Percentiles rank a stretch among this genome's conserved stretches.
Conservation (phyloP, 1,140 invertebrate species). For the Neodiprion fabricii region DNA sequence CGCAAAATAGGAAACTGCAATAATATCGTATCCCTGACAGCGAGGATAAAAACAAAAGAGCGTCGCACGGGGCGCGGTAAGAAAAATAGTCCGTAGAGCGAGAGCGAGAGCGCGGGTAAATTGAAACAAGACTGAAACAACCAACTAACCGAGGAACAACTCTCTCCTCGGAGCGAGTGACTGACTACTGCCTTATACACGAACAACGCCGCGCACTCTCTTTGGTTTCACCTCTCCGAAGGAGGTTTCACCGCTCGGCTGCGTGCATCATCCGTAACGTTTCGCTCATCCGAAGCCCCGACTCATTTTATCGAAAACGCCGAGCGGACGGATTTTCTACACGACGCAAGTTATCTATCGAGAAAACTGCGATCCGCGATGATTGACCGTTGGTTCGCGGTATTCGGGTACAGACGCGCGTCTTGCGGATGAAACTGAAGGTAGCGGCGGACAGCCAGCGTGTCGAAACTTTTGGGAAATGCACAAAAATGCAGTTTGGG, state of each 20-base stretch:
- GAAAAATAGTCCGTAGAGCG: conserved; percentile 22
- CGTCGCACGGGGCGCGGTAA: conserved; percentile 29
- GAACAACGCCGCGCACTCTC: conserved; percentile 29
- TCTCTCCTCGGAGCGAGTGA: conserved; percentile 46
- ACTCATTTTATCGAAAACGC: not conserved
- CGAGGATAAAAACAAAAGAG: not conserved
- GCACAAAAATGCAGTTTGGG: too few species aligned
- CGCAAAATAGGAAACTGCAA: too few species aligned
- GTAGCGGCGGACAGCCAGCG: too few species aligned
- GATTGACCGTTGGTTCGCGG: not conserved
- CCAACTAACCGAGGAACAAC: conserved; percentile 26
- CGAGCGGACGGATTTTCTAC: too few species aligned
- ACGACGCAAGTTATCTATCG: too few species aligned
- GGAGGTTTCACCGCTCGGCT: conserved; percentile 37
- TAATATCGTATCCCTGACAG: too few species aligned
- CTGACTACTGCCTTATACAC: not conserved
- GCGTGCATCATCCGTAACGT: not conserved
- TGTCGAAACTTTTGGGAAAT: too few species aligned
- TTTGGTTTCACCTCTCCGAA: conserved; percentile 43
- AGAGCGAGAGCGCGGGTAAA: conserved; percentile 18
- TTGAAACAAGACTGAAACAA: conserved; percentile 33
- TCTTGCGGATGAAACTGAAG: too few species aligned
- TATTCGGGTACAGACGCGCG: too few species aligned
- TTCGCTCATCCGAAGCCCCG: not conserved
- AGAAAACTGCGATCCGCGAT: too few species aligned